Percentiles rank a stretch among this genome's conserved stretches.
Evolutionary conservation across 2,888 invertebrate species (phyloP).

Genomic region (Crocallis elinguaria): DNA sequence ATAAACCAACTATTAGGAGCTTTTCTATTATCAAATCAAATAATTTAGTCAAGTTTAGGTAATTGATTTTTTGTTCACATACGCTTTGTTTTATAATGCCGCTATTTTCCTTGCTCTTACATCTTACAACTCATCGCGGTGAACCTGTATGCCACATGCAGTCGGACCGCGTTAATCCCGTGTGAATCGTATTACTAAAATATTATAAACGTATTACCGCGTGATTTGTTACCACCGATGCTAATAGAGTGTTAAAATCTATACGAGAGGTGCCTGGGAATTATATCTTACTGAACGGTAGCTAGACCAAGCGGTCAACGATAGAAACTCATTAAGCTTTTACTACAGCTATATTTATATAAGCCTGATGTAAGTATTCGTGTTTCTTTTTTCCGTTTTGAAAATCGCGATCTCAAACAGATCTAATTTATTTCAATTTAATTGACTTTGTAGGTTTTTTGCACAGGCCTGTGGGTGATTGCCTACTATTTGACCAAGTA

Average conservation of each 20-base stretch:
- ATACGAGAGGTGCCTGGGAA: conserved; percentile 25
- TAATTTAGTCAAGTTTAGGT: too few species aligned
- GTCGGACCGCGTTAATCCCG: conserved; percentile 35
- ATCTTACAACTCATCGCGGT: conserved; percentile 2
- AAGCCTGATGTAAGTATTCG: neutral
- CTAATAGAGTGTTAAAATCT: conserved; percentile 36
- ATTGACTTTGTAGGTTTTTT: too few species aligned
- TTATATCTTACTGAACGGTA: conserved; percentile 30
- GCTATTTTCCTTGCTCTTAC: neutral
- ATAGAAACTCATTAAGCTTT: neutral
- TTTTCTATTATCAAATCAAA: too few species aligned
- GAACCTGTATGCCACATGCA: conserved; percentile 16
- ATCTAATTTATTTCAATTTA: too few species aligned
- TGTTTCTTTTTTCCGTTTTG: neutral
- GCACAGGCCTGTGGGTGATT: too few species aligned
- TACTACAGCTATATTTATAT: neutral
- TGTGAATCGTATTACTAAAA: conserved; percentile 36
- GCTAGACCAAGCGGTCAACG: neutral
- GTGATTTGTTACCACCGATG: conserved; percentile 38
- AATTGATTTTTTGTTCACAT: too few species aligned
- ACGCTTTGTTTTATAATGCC: too few species aligned
- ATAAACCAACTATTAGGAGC: too few species aligned
- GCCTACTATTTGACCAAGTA: too few species aligned
- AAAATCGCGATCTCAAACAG: too few species aligned
- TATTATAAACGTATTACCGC: conserved; percentile 31